phyloP scores from a whole-genome alignment of 2,888 invertebrate species.

The Xestia rhomboidea region DNA sequence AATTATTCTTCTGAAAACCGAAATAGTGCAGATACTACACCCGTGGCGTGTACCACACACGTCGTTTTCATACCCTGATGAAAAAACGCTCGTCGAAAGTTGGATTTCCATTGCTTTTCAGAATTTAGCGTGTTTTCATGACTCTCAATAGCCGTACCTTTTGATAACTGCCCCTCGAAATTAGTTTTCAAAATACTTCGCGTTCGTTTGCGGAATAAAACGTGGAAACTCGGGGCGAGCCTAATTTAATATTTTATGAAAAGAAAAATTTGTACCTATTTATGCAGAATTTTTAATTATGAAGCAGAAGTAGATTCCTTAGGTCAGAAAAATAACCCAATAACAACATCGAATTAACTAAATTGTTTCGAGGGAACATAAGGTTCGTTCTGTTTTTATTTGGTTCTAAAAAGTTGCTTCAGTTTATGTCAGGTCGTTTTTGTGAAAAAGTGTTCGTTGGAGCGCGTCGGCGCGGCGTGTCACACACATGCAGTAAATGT shows the following conservation, averaged over 20 bases:
- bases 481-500: conserved; percentile 67
- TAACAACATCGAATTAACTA: conserved; percentile 44
- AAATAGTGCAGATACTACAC: conserved; percentile 67
- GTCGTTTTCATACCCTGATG: conserved; percentile 64
- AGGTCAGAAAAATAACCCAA: conserved; percentile 30
- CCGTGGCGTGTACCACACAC: conserved; percentile 42
- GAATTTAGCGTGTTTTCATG: conserved; percentile 72
- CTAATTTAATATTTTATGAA: conserved; percentile 55
- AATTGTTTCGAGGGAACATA: conserved; percentile 53
- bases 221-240: conserved; percentile 20
- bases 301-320: conserved; percentile 24
- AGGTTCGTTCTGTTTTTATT: conserved; percentile 66
- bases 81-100: conserved; percentile 62
- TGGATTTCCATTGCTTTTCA: conserved; percentile 70
- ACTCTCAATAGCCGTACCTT: conserved; percentile 67
- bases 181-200: conserved; percentile 58
- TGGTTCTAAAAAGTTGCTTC: conserved; percentile 70
- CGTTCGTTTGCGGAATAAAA: conserved; percentile 53
- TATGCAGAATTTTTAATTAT: conserved; percentile 43
- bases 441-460: conserved; percentile 65
- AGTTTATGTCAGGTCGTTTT: conserved; percentile 70
- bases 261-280: conserved; percentile 24
- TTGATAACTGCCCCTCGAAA: conserved; percentile 61
- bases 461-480: conserved; percentile 65
- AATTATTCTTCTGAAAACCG: conserved; percentile 83